These are phyloP conservation scores for Plebejus anna DNA, from an alignment of 2,888 invertebrate species.

Conservation along the genomic window DNA sequence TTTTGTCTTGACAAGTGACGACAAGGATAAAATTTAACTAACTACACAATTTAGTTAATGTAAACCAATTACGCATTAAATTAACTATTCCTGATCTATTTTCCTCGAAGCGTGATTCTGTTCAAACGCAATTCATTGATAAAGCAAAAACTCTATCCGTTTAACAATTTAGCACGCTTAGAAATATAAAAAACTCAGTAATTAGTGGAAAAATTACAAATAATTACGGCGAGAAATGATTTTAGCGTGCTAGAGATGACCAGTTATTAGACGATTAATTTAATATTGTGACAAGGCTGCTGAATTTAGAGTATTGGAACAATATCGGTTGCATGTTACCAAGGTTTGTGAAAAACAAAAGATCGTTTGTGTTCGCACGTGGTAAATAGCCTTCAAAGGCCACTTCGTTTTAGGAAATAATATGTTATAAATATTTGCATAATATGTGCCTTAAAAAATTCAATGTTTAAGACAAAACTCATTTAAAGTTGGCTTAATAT, in stretches of 20 bases:
- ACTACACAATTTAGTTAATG: background rate
- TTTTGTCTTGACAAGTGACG: background rate
- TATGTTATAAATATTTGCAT: background rate
- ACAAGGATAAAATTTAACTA: background rate
- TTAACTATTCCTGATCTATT: background rate
- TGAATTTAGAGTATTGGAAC: slow-evolving; percentile 4
- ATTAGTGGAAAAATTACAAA: background rate
- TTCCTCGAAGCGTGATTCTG: background rate
- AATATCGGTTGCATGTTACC: slow-evolving; percentile 4
- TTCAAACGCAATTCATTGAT: background rate
- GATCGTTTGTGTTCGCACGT: background rate
- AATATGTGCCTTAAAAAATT: background rate
- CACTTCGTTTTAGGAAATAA: background rate
- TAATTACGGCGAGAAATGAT: background rate
- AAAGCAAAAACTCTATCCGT: slow-evolving; percentile 7
- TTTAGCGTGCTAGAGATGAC: slow-evolving; percentile 18
- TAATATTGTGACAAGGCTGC: slow-evolving; percentile 9
- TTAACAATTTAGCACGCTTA: background rate
- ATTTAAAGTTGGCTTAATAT: no score
- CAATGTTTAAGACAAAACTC: background rate
- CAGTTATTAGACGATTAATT: slow-evolving; percentile 1
- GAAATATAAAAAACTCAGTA: background rate
- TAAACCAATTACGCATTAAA: background rate
- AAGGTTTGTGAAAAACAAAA: slow-evolving; percentile 13
- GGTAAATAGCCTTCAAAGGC: background rate